Percentiles rank a stretch among this genome's conserved stretches.
Evolutionary conservation across 1,140 invertebrate genomes (phyloP).

Genomic region (Drosophila lacertosa): DNA sequence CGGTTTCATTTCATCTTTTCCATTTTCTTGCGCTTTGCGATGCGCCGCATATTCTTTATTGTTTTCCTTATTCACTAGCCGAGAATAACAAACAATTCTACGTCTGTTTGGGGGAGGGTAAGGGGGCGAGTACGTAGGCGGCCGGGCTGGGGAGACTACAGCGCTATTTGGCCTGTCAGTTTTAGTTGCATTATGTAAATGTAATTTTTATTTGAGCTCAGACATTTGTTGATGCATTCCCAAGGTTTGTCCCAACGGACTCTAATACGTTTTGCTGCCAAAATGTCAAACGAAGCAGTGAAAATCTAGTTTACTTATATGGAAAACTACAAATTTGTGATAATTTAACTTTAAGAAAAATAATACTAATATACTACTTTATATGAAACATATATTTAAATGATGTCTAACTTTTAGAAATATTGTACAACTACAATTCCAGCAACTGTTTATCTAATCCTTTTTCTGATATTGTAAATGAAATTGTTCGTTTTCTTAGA

Average conservation of each 20-base stretch:
- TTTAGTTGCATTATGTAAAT: slow-evolving; percentile 78
- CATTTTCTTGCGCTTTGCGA: slow-evolving; percentile 38
- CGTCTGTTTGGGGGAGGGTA: background rate
- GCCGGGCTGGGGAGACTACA: slow-evolving; percentile 8
- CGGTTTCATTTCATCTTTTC: slow-evolving; percentile 73
- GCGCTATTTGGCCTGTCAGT: slow-evolving; percentile 58
- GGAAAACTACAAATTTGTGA: too few species aligned
- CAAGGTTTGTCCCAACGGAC: background rate
- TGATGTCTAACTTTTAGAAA: too few species aligned
- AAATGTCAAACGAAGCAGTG: background rate
- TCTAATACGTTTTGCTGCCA: background rate
- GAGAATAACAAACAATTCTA: slow-evolving; percentile 59
- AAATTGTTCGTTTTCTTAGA: too few species aligned
- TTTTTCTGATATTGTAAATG: too few species aligned
- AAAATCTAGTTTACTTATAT: background rate
- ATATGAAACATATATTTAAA: too few species aligned
- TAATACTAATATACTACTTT: too few species aligned
- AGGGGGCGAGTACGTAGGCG: background rate
- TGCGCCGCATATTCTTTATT: slow-evolving; percentile 52
- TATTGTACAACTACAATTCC: too few species aligned
- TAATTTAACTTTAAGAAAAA: too few species aligned
- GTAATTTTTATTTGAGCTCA: slow-evolving; percentile 55
- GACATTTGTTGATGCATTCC: background rate
- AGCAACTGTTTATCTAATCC: too few species aligned
- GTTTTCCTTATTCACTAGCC: slow-evolving; percentile 58